Base-by-base conservation (phyloP, 2,113 vertebrate species). In the Brevimyrus niger region DNA sequence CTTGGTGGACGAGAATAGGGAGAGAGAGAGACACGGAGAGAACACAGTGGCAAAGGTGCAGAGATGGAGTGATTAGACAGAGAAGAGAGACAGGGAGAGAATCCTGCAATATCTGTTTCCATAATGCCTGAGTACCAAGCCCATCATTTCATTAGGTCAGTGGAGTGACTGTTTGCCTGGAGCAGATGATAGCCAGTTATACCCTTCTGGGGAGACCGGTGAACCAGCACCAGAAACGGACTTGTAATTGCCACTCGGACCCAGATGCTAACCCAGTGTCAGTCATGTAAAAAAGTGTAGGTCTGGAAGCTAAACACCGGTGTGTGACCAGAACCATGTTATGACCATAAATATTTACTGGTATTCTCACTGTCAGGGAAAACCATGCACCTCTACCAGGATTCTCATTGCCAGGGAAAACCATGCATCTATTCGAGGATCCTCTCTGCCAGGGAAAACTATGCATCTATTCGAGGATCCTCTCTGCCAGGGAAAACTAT, bases 101-200 rank as follows among this genome's bases (percentile, higher is more conserved):
- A 46, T 84, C 82, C 82, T 47, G 19, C 47, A 44, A 47, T 44
- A 23, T 55, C 13, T 87, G 48, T 35, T 87, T 87, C 85, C 17
- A 50, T 27, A 21, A 87, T 53, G 85, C 48, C 38, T 48, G n/a
- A 87, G 50, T 51, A 53, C n/a, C 10, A 21, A 55, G 13, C 85
- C 48, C 85, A 55, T 53, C 85, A 35, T 87, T 87, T 87, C 27
- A 55, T 87, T 87, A 87, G 19, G 31, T 35, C 27, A 53, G 85
- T 17, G 50, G 50, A 50, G 5, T 55, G 50, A 35, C 50, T 53
- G 50, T 27, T 35, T 53, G 50, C 48, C 17, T 19, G 27, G n/a
- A 31, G 13, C 48, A 86, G 47, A 86, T 2, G 9, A 86, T 35
- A 53, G 51, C 23, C 85, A 86, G 85, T 11, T 84, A 84, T 8